Base-by-base conservation (phyloP, 2,113 vertebrate genomes). In the Rhinolophus ferrumequinum region DNA sequence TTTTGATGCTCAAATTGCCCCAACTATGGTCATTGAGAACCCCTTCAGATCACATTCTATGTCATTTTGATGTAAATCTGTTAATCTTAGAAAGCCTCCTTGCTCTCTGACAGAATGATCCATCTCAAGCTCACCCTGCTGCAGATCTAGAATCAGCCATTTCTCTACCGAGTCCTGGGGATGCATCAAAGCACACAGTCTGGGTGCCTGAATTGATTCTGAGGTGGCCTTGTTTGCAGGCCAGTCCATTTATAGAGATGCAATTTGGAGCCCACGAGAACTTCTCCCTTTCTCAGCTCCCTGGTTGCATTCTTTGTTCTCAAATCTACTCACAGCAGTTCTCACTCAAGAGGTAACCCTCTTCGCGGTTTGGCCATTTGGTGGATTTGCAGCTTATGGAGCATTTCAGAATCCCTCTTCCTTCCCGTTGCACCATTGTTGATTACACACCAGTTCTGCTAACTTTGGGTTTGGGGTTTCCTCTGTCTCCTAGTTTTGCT, bases 321-420 rank as follows among this genome's bases (percentile, higher is more conserved):
- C 75, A 58, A 52, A 75, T 92, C 62, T 77, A 30, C 33, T 76
- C 72, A 47, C 47, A 28, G 62, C 44, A 22, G 7, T 92, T 93
- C 73, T 69, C 33, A 62, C 15, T 47, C 56, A 21, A 86, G 75
- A 41, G 8, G 64, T 84, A 90, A 41, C 33, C 18, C 9, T 73
- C 38, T 66, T 30, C 64, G 24, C 41, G 19, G 9, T 83, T 90
- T 87, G 90, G 58, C 44, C 69, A 92, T 35, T 26, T 50, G 24
- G 19, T 10, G 6, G 33, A 26, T 76, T 75, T 54, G 41, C 62
- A 70, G 44, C 28, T 64, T 44, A 24, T 52, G 21, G 44, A 15
- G 50, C 3, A 62, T 96, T 97, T 94, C 96, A 70, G 88, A 95
- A 94, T 35, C 58, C 50, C 12, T 12, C 66, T 97, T 87, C 79